phyloP scores from a whole-genome alignment of 2,797 vertebrate genomes.

The Iguana delicatissima region DNA sequence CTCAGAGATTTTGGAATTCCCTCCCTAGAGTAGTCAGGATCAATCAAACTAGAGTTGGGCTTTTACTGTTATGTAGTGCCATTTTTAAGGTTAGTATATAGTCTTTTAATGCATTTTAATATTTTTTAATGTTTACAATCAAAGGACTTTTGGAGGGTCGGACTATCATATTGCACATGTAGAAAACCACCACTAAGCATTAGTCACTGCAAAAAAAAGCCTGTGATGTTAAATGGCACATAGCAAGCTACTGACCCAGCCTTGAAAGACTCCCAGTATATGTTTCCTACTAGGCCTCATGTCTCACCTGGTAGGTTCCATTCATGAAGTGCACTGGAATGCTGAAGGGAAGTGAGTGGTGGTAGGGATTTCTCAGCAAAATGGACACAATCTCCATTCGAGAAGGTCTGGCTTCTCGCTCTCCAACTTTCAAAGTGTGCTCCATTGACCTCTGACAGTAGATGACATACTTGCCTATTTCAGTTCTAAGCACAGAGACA shows the following conservation, averaged over 20 bases:
- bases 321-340: slow-evolving; percentile 97
- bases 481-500: slow-evolving; percentile 81
- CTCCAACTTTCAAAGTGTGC: slow-evolving; percentile 89
- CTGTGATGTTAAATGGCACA: not conserved
- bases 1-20: no score
- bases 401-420: slow-evolving; percentile 93
- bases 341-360: slow-evolving; percentile 96
- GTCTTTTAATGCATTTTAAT: no score
- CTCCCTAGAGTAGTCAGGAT: no score
- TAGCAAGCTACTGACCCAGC: not conserved
- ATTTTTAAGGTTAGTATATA: no score
- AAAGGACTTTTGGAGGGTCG: not conserved
- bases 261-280: not conserved
- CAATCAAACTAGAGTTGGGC: no score
- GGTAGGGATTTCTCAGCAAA: slow-evolving; percentile 95
- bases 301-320: slow-evolving; percentile 91
- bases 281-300: not conserved
- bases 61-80: no score
- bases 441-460: slow-evolving; percentile 95
- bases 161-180: not conserved
- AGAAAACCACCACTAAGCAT: not conserved
- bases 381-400: slow-evolving; percentile 97
- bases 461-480: slow-evolving; percentile 94
- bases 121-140: no score
- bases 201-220: not conserved